Evolutionary conservation across 2,888 invertebrate genomes (phyloP), one percentile per base, ranked within the genome.

Genomic region (Aelia acuminata): DNA sequence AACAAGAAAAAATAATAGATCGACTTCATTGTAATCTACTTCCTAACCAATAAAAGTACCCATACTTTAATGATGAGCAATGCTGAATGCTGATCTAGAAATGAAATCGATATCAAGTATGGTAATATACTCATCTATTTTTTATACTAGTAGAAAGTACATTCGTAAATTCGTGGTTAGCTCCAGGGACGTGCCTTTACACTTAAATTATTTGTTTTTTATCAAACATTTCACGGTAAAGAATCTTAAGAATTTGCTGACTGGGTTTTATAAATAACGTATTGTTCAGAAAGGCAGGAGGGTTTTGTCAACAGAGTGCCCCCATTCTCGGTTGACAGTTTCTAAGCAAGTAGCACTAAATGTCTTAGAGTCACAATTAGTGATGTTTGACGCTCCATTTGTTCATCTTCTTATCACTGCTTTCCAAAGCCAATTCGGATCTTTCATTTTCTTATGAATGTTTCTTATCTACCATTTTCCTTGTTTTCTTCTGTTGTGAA

Each of bases 361-460:
- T 80, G 20, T 15, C 80, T n/a, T 47, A 11, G 13, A 47, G 43
- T 43, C 22, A 22, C 43, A 80, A 80, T 80, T 80, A 80, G 80
- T 47, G 22, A n/a, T 80, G 43, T 80, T 80, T 43, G 43, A 80
- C 43, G 80, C 80, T 80, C 80, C 80, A 80, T 80, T 80, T 80
- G 43, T 47, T 11, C 43, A 47, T 15, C 15, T 80, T 80, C n/a
- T 80, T 80, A n/a, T 80, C 80, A 1, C 43, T 22, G 80, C 80
- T 80, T 80, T 80, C 80, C 80, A 80, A 80, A n/a, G 80, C 4
- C 80, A 47, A 80, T 80, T 80, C 80, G n/a, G 43, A 47, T 80
- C 80, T 43, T 80, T 35, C 8, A 39, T 39, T 75, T 39, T 75
- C 70, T 70, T 70, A 39, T 70, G 18, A 75, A 20, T 1, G n/a